A percentile compares a stretch with the other conserved stretches of the same genome.
phyloP scores from a whole-genome alignment of 2,888 invertebrate species.

The Monoplex corrugatus region DNA sequence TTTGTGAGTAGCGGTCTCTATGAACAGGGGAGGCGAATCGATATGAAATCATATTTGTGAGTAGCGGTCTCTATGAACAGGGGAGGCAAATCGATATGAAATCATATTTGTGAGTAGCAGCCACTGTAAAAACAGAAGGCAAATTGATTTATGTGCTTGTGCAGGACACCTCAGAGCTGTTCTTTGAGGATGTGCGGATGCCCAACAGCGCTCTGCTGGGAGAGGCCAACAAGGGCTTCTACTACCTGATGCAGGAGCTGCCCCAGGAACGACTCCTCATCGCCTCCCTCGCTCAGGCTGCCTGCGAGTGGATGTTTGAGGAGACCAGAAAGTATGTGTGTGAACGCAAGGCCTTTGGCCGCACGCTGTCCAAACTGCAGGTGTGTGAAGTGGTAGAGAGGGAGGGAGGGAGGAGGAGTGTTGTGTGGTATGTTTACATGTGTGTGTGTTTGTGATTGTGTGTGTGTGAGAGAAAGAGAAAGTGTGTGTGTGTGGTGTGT shows the following conservation, averaged over 20 bases:
- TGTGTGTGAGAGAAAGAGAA: not conserved
- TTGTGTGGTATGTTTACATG: conserved; percentile 52
- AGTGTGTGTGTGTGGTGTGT: not conserved
- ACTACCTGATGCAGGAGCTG: conserved; percentile 82
- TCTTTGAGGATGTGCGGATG: conserved; percentile 82
- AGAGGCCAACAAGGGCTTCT: conserved; percentile 81
- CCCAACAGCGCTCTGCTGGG: conserved; percentile 80
- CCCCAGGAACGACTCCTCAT: conserved; percentile 82
- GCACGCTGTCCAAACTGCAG: conserved; percentile 80
- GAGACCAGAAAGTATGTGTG: conserved; percentile 81
- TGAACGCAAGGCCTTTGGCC: conserved; percentile 82
- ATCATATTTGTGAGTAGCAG: no score
- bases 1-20: no score
- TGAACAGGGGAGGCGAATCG: no score
- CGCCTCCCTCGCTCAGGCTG: conserved; percentile 77
- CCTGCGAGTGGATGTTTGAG: conserved; percentile 82
- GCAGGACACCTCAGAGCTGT: conserved; percentile 82
- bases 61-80: no score
- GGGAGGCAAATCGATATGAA: no score
- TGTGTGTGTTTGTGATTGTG: not conserved
- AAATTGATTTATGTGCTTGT: no score
- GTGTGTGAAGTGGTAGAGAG: conserved; percentile 61
- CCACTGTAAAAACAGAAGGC: no score
- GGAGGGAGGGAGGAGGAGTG: no score
- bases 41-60: no score